A percentile compares a stretch with the other conserved stretches of the same genome.
These are phyloP conservation scores for Sycophaga agraensis DNA, from an alignment of 1,140 invertebrate species.

Conservation along the genomic window DNA sequence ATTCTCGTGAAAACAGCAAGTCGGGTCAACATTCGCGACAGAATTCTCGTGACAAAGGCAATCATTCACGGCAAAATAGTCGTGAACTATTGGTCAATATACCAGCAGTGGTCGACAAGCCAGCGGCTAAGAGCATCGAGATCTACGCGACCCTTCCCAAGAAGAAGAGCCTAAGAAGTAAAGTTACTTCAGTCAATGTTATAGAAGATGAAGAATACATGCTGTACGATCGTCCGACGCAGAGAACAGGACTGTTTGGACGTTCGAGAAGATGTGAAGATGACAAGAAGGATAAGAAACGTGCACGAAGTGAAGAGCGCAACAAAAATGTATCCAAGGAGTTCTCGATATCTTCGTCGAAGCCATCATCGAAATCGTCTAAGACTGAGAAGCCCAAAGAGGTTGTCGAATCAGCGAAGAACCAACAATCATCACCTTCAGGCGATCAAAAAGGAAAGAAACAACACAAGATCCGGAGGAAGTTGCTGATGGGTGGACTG, in stretches of 20 bases:
- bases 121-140: constrained; percentile 73
- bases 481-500: constrained; percentile 84
- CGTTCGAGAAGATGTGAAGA: constrained; percentile 69
- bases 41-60: constrained; percentile 66
- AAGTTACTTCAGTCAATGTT: constrained; percentile 62
- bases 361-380: constrained; percentile 59
- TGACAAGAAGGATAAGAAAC: constrained; percentile 74
- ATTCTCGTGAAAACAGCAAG: constrained; percentile 74
- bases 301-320: constrained; percentile 79
- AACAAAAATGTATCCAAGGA: constrained; percentile 71
- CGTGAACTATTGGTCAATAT: constrained; percentile 61
- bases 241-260: constrained; percentile 69
- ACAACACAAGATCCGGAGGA: constrained; percentile 86
- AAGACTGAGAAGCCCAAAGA: constrained; percentile 63
- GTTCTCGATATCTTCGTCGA: constrained; percentile 63
- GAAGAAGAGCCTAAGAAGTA: constrained; percentile 72
- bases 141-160: constrained; percentile 91
- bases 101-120: constrained; percentile 57
- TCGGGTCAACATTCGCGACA: constrained; percentile 67
- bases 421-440: neutral
- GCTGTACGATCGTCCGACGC: constrained; percentile 64
- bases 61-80: constrained; percentile 66
- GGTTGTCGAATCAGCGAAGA: constrained; percentile 54
- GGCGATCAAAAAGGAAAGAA: constrained; percentile 78
- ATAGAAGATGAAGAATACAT: constrained; percentile 73